These are phyloP conservation scores for Nasonia longicornis DNA, from an alignment of 1,140 invertebrate species.

Conservation along the genomic window DNA sequence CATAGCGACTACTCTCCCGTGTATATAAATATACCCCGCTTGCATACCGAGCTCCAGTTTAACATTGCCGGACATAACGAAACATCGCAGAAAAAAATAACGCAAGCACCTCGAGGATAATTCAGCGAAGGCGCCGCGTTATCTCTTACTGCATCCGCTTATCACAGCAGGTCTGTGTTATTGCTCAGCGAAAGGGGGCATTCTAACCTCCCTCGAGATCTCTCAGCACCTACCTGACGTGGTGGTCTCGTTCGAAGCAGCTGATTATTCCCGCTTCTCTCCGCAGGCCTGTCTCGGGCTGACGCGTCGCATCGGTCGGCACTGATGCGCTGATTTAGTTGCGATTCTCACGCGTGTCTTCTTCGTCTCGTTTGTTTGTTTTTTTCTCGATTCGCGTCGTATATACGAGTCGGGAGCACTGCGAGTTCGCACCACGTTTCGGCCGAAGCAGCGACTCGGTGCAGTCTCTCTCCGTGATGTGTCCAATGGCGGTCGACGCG, in stretches of 20 bases:
- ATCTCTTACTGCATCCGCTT: too few species aligned
- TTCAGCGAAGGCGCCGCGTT: too few species aligned
- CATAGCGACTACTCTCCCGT: not conserved
- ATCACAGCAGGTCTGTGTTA: not conserved
- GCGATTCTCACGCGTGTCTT: not conserved
- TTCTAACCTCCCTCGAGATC: slow-evolving; percentile 12
- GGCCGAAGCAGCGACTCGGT: too few species aligned
- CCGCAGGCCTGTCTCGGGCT: not conserved
- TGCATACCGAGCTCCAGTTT: too few species aligned
- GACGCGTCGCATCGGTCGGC: not conserved
- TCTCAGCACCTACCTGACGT: not conserved
- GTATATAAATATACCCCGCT: not conserved
- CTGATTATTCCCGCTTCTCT: not conserved
- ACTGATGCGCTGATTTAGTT: not conserved
- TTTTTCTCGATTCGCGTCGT: not conserved
- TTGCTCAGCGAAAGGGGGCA: not conserved
- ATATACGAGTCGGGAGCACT: not conserved
- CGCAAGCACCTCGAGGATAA: too few species aligned
- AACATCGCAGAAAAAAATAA: too few species aligned
- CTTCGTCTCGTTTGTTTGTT: not conserved
- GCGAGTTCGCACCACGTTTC: too few species aligned
- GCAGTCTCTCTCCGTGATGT: too few species aligned
- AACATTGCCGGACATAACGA: too few species aligned
- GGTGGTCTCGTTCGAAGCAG: not conserved
- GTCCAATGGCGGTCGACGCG: not conserved